Conservation (phyloP, 2,888 invertebrate genomes). For the Cheilosia grossa region DNA sequence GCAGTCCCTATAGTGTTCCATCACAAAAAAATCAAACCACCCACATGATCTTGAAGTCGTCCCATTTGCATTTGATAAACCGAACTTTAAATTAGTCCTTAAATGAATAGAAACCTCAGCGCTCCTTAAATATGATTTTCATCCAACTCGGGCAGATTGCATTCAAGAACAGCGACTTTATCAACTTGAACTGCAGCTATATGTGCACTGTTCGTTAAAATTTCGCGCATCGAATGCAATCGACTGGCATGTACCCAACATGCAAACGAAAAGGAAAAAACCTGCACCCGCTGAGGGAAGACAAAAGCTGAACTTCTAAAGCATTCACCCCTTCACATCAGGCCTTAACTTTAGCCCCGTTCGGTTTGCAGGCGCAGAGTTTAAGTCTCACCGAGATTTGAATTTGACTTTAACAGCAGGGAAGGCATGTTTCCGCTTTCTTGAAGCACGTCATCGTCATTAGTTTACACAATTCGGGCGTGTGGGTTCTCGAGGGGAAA, state of each 20-base stretch:
- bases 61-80: too few species aligned
- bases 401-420: neutral
- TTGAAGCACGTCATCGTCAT: slow-evolving; percentile 10
- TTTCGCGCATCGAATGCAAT: slow-evolving; percentile 53
- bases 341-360: neutral
- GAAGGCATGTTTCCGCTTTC: neutral
- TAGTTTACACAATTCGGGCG: slow-evolving; percentile 26
- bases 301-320: neutral
- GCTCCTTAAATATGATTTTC: slow-evolving; percentile 6
- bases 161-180: slow-evolving; percentile 30
- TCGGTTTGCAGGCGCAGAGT: neutral
- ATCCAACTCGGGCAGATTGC: slow-evolving; percentile 19
- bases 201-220: slow-evolving; percentile 50
- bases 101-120: neutral
- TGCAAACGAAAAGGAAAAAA: neutral
- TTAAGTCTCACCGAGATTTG: slow-evolving; percentile 20
- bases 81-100: neutral
- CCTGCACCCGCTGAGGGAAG: neutral
- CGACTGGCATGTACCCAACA: slow-evolving; percentile 28
- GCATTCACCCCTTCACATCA: neutral
- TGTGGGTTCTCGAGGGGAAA: neutral
- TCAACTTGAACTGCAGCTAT: slow-evolving; percentile 25
- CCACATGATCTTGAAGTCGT: too few species aligned
- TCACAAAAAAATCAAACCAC: too few species aligned
- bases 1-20: too few species aligned